Conservation (phyloP, 2,888 invertebrate species). For the Leucozona laternaria region DNA sequence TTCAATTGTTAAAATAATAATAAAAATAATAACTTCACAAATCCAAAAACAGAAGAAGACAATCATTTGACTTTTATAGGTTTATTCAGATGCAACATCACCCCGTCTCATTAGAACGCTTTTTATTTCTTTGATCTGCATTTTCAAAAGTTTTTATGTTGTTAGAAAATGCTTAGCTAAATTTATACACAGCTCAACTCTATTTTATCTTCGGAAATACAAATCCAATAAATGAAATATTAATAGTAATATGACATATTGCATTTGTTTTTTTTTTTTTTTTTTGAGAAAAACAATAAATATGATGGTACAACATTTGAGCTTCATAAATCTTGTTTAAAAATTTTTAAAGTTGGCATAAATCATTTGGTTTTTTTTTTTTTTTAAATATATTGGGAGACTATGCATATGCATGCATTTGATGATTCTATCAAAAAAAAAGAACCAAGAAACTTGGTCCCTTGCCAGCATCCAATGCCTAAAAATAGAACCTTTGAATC, state of each 20-base stretch:
- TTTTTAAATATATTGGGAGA: background rate
- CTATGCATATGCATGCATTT: background rate
- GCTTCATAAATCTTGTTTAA: conserved; percentile 20
- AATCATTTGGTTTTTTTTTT: conserved; percentile 11
- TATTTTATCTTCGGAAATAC: no score
- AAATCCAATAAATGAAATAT: background rate
- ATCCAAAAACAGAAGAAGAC: no score
- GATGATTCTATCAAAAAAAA: background rate
- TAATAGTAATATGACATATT: background rate
- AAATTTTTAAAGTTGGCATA: background rate
- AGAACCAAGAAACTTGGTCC: background rate
- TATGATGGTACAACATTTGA: background rate
- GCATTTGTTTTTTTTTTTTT: no score
- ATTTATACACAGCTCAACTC: no score
- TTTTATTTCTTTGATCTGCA: no score
- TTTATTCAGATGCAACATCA: no score
- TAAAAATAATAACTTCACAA: no score
- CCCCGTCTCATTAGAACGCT: no score
- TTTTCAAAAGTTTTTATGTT: no score
- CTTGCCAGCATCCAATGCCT: background rate
- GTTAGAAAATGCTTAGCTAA: no score
- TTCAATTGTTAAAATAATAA: no score
- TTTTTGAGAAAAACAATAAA: conserved; percentile 11
- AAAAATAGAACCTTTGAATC: background rate
- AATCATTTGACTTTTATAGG: no score